These are phyloP conservation scores for Natrix natrix DNA, from an alignment of 2,797 vertebrate species.

Conservation along the genomic window DNA sequence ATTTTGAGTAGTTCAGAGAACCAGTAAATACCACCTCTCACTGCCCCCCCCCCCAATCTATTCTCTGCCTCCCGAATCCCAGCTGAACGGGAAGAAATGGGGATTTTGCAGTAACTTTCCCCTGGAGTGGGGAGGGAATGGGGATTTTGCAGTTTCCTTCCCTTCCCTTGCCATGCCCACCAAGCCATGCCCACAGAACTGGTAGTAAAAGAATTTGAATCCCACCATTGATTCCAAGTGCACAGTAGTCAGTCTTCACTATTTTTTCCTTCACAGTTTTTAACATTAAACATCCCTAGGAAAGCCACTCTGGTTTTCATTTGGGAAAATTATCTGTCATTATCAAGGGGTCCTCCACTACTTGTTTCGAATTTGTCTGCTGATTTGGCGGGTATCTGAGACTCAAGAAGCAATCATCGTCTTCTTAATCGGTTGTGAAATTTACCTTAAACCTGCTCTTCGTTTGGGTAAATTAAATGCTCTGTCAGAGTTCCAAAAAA, in stretches of 20 bases:
- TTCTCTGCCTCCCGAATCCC: too few species aligned
- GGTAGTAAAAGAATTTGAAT: too few species aligned
- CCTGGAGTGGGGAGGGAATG: too few species aligned
- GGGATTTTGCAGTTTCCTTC: too few species aligned
- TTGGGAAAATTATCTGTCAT: conserved; percentile 20
- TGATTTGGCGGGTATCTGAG: not conserved
- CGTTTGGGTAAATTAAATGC: conserved; percentile 59
- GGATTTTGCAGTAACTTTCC: too few species aligned
- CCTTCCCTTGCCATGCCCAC: too few species aligned
- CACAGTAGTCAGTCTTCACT: not conserved
- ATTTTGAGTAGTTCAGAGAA: too few species aligned
- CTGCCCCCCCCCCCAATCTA: too few species aligned
- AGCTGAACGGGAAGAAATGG: too few species aligned
- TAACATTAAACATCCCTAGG: not conserved
- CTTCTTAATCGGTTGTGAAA: conserved; percentile 37
- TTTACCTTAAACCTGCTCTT: conserved; percentile 48
- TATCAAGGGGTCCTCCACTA: not conserved
- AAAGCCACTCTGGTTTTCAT: conserved; percentile 13
- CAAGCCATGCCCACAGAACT: too few species aligned
- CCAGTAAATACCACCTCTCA: too few species aligned
- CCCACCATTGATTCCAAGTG: too few species aligned
- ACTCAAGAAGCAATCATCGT: not conserved
- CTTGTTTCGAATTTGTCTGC: conserved; percentile 12
- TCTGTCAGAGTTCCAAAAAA: conserved; percentile 12
- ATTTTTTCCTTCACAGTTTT: not conserved